A percentile compares a stretch with the other conserved stretches of the same genome.
Conservation (phyloP, 2,113 vertebrate species). For the Balaeniceps rex region DNA sequence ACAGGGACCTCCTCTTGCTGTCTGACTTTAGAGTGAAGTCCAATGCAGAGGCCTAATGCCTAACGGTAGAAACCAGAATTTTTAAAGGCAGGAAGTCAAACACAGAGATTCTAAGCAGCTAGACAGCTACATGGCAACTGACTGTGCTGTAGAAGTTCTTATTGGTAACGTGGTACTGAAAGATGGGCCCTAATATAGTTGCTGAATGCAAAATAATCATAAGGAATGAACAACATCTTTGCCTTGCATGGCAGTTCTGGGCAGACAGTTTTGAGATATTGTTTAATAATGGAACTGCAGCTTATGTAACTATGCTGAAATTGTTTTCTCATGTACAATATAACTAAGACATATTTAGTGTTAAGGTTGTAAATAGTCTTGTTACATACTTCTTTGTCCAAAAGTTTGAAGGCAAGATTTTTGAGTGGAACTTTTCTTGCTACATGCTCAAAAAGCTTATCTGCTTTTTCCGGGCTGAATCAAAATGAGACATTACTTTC, state of each 20-base stretch:
- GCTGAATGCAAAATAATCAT: not conserved
- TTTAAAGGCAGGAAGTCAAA: not conserved
- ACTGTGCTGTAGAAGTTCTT: not conserved
- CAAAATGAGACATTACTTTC: not conserved
- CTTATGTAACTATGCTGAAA: not conserved
- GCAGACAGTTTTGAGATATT: not conserved
- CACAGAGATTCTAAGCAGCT: not conserved
- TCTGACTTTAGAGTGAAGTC: not conserved
- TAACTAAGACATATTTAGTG: not conserved
- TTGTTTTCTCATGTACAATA: not conserved
- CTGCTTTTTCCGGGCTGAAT: not conserved
- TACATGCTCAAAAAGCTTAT: not conserved
- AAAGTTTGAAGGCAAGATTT: not conserved
- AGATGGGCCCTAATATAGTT: not conserved
- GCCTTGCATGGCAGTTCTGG: not conserved
- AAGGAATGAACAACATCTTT: not conserved
- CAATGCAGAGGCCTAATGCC: not conserved
- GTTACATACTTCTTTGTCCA: not conserved
- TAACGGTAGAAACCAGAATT: not conserved
- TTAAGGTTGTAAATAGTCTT: not conserved
- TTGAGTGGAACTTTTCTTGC: not conserved
- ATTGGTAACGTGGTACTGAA: not conserved
- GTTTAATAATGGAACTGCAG: not conserved
- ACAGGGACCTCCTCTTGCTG: not conserved
- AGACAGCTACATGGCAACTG: not conserved